Evolutionary conservation across 2,113 vertebrate species (phyloP).

Genomic region (Pterocles gutturalis): DNA sequence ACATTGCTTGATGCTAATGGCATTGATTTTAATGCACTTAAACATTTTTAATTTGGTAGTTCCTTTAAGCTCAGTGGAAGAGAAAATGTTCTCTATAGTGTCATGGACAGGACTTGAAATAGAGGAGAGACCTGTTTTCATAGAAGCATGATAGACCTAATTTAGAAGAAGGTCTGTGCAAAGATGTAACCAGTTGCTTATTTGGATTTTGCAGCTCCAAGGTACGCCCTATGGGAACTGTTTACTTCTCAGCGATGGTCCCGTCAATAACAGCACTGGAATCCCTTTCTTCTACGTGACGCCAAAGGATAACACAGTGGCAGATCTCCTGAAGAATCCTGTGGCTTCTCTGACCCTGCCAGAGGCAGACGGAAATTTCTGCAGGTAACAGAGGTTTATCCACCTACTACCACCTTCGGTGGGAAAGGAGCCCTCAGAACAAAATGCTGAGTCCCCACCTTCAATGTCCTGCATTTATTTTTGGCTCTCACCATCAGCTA

Average conservation of each 20-base stretch:
- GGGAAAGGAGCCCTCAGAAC: background rate
- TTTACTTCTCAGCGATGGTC: conserved; percentile 88
- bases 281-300: conserved; percentile 88
- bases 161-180: background rate
- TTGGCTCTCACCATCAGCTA: background rate
- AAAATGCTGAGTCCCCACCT: background rate
- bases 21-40: background rate
- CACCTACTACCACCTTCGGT: background rate
- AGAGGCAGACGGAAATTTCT: conserved; percentile 86
- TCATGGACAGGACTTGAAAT: background rate
- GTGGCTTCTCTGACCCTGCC: conserved; percentile 85
- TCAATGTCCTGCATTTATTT: background rate
- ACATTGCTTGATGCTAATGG: background rate
- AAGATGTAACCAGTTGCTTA: background rate
- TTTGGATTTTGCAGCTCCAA: conserved; percentile 80
- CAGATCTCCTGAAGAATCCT: conserved; percentile 83
- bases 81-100: background rate
- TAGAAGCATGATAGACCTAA: background rate
- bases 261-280: conserved; percentile 87
- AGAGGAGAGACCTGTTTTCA: background rate
- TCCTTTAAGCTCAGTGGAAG: background rate
- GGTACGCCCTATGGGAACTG: conserved; percentile 90
- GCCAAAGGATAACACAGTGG: conserved; percentile 82
- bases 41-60: background rate
- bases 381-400: conserved; percentile 78